Conservation (phyloP, 2,888 invertebrate genomes). For the Nephrotoma guestfalica region DNA sequence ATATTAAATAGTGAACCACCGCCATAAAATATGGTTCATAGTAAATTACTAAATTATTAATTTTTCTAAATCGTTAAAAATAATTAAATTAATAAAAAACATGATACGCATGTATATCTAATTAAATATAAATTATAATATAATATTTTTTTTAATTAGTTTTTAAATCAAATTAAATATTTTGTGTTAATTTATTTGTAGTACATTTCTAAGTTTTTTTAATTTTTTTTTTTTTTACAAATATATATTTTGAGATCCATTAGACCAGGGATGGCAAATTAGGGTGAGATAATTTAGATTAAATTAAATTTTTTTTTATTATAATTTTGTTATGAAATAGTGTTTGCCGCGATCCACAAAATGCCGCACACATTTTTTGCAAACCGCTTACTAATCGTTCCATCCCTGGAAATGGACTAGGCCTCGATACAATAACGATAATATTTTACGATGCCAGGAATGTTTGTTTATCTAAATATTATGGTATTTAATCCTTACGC, state of each 20-base stretch:
- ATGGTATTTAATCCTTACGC: not conserved
- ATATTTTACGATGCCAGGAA: not conserved
- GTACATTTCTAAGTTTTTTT: not conserved
- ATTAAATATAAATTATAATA: not conserved
- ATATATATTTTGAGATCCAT: constrained; percentile 2
- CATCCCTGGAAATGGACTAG: not conserved
- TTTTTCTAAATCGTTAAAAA: not conserved
- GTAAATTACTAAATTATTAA: not conserved
- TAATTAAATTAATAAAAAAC: not conserved
- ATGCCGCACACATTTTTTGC: not conserved
- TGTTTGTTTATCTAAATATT: not conserved
- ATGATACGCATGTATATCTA: not conserved
- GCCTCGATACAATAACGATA: not conserved
- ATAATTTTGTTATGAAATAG: not conserved
- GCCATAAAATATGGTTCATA: not conserved
- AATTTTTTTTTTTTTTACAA: not conserved
- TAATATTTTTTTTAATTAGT: not conserved
- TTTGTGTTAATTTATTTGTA: not conserved
- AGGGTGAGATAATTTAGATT: not conserved
- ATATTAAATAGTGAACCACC: not conserved
- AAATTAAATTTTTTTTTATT: not conserved
- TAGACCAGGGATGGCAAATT: not conserved
- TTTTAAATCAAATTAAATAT: not conserved
- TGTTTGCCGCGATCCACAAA: not conserved
- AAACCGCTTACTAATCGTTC: not conserved